Base-by-base conservation (phyloP, 2,888 invertebrate genomes). In the Heliconius ethilla region DNA sequence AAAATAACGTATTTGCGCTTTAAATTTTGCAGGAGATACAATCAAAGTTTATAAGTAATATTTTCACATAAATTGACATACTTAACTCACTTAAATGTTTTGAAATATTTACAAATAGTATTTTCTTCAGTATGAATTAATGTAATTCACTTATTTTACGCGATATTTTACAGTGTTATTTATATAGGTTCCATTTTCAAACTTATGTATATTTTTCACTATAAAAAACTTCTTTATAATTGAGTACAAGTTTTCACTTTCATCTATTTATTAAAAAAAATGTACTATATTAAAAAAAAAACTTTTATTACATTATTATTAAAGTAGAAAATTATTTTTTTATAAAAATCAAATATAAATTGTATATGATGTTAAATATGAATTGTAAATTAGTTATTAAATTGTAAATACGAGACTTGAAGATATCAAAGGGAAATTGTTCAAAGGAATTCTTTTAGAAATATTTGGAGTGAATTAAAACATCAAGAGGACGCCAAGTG, bases 401-500 rank as follows among this genome's bases (percentile, higher is more conserved):
- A 70, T 62, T 79, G 77, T 77, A 70, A 74, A 79, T 77, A 75
- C 10, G 40, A 66, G 37, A 63, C 51, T 55, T 27, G 27, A 74
- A 29, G 65, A 69, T 40, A 45, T 65, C 51, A 73, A 67, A 69
- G 51, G 33, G 18, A 67, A 55, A 79, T 63, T 72, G 66, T 77
- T 66, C 55, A 70, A 66, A 75, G 40, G 25, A 45, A 75, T 79
- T 72, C 51, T 75, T 55, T 70, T 65, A 45, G 77, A 33, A 66
- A 72, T 66, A 66, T 75, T 29, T 55, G 40, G 25, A 37, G 62
- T 55, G 72, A 73, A 77, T 65, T 67, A 73, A 73, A 77, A 75
- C 40, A 75, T 70, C 55, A 75, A 66, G 72, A 78, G 74, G 76
- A 74, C 69, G 70, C 22, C 72, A 73, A 76, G 79, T 79, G 73